Evolutionary conservation across 1,140 invertebrate genomes (phyloP).

Genomic region (Pomacea maculata): DNA sequence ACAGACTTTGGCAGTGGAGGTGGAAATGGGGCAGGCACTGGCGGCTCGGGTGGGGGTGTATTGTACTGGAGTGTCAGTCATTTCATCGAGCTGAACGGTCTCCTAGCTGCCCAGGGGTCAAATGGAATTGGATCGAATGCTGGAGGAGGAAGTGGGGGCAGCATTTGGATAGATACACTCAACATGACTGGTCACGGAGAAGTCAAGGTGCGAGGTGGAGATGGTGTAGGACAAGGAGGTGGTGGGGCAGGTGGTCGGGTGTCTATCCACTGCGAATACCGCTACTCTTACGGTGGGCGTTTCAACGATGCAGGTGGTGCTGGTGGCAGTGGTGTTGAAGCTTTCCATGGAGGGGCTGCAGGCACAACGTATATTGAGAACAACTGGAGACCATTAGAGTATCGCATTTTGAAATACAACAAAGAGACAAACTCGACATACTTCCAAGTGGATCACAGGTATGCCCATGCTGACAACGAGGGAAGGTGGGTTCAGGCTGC

Average conservation of each 20-base stretch:
- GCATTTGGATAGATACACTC: constrained; percentile 46
- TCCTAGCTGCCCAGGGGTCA: constrained; percentile 43
- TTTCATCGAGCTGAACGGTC: constrained; percentile 49
- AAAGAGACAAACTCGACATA: constrained; percentile 42
- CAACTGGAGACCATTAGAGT: constrained; percentile 49
- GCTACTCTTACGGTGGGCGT: constrained; percentile 48
- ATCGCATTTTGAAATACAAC: constrained; percentile 51
- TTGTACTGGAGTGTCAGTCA: constrained; percentile 47
- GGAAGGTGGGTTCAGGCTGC: constrained; percentile 42
- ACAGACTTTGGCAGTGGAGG: constrained; percentile 47
- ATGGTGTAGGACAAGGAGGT: constrained; percentile 31
- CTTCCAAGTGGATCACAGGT: constrained; percentile 53
- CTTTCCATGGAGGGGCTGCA: constrained; percentile 43
- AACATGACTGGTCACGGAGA: constrained; percentile 56
- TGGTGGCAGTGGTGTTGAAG: constrained; percentile 30
- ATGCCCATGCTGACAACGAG: constrained; percentile 50
- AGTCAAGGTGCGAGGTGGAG: constrained; percentile 44
- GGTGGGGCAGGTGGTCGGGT: constrained; percentile 50
- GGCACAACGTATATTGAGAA: constrained; percentile 53
- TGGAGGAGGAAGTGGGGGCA: constrained; percentile 52
- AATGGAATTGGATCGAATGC: constrained; percentile 40
- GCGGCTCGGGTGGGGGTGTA: constrained; percentile 48
- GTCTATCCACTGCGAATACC: constrained; percentile 49
- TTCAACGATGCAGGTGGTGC: constrained; percentile 47
- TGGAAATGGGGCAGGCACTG: constrained; percentile 46